Conservation (phyloP, 2,797 vertebrate genomes). For the Microctenopoma stevenorrisi region DNA sequence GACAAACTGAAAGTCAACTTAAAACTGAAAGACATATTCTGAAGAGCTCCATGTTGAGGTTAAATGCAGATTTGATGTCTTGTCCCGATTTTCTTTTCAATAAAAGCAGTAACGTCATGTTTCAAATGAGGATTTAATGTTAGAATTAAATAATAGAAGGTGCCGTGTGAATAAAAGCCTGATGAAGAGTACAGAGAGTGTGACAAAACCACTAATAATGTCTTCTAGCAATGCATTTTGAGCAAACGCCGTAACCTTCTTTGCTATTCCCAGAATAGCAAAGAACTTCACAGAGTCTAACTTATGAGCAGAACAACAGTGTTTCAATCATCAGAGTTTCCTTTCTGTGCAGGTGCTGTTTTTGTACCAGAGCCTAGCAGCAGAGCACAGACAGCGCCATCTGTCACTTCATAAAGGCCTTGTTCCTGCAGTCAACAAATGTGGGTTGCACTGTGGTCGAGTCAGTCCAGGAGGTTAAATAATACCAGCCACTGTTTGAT, state of each 20-base stretch:
- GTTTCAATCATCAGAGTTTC: slow-evolving; percentile 51
- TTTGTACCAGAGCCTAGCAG: slow-evolving; percentile 47
- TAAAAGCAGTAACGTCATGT: neutral
- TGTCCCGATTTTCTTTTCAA: no score
- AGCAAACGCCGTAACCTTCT: slow-evolving; percentile 26
- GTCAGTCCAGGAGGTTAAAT: no score
- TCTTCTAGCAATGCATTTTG: slow-evolving; percentile 29
- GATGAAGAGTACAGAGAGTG: slow-evolving; percentile 28
- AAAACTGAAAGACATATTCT: neutral
- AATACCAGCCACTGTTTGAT: no score
- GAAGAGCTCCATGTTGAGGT: neutral
- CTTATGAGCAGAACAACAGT: slow-evolving; percentile 42
- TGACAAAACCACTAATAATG: slow-evolving; percentile 25
- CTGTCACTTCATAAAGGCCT: slow-evolving; percentile 46
- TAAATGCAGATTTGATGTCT: neutral
- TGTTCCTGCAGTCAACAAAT: slow-evolving; percentile 14
- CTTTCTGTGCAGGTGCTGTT: slow-evolving; percentile 30
- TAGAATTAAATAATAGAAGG: no score
- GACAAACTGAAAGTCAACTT: neutral
- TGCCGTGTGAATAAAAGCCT: neutral
- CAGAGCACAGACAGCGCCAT: slow-evolving; percentile 42
- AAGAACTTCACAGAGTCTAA: slow-evolving; percentile 31
- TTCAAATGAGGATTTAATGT: neutral
- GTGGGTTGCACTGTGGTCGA: neutral
- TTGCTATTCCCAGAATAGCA: neutral